Evolutionary conservation across 2,113 vertebrate species (phyloP).

Genomic region (Pollimyrus isidori): DNA sequence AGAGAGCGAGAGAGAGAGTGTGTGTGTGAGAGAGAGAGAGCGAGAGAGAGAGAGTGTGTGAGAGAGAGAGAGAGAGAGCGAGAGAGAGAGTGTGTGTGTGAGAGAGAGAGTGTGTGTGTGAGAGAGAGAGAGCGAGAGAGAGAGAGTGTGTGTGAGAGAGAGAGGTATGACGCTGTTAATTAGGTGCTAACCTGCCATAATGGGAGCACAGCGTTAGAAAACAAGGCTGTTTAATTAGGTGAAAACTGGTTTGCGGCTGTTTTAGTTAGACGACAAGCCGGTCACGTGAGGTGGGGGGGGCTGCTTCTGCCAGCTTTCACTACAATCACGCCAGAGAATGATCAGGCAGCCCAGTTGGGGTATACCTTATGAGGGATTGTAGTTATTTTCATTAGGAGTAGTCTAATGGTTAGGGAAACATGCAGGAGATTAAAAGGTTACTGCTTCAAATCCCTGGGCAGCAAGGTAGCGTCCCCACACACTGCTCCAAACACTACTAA

Average conservation of each 20-base stretch:
- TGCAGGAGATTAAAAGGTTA: too few species aligned
- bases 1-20: not conserved
- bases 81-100: not conserved
- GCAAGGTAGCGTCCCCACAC: too few species aligned
- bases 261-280: not conserved
- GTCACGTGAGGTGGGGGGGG: not conserved
- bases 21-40: too few species aligned
- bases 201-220: conserved; percentile 22
- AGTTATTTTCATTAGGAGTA: not conserved
- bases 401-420: too few species aligned
- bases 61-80: not conserved
- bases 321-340: not conserved
- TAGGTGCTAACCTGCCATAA: conserved; percentile 42
- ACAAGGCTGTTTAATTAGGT: conserved; percentile 30
- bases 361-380: not conserved
- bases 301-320: not conserved
- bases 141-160: not conserved
- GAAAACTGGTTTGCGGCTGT: conserved; percentile 3
- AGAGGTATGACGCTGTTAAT: conserved; percentile 32
- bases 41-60: too few species aligned
- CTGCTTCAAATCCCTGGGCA: too few species aligned
- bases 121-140: not conserved
- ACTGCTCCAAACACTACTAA: too few species aligned
- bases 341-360: not conserved
- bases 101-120: too few species aligned